Conservation (phyloP, 2,113 vertebrate genomes). For the Gambusia holbrooki region DNA sequence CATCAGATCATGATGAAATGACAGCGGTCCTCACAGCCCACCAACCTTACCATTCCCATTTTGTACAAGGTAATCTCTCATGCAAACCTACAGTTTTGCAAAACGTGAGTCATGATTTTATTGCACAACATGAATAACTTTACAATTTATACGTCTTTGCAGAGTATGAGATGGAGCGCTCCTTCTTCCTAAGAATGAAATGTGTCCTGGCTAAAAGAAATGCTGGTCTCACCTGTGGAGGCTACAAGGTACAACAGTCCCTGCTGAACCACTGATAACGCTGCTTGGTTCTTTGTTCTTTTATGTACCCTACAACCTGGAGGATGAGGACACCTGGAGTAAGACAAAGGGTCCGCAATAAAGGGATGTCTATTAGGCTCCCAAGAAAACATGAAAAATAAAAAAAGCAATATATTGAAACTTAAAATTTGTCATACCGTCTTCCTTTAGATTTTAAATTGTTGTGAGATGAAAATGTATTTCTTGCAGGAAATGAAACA, state of each 20-base stretch:
- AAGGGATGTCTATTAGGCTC: no score
- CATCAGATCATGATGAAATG: slow-evolving; percentile 98
- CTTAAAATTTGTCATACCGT: no score
- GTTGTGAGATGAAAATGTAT: no score
- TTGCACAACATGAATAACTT: not conserved
- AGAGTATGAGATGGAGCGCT: slow-evolving; percentile 98
- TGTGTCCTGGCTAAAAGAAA: slow-evolving; percentile 97
- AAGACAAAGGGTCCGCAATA: no score
- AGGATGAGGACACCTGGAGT: no score
- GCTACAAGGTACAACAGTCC: slow-evolving; percentile 86
- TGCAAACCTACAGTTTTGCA: no score
- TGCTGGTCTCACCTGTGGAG: slow-evolving; percentile 94
- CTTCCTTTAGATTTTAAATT: no score
- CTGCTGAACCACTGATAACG: not conserved
- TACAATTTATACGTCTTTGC: slow-evolving; percentile 4
- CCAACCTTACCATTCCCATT: slow-evolving; percentile 96
- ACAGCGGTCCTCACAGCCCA: slow-evolving; percentile 96
- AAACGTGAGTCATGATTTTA: not conserved
- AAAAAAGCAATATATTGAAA: no score
- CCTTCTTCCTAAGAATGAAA: slow-evolving; percentile 98
- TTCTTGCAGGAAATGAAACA: no score
- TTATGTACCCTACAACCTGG: not conserved
- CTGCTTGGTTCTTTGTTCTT: not conserved
- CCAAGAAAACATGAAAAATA: no score
- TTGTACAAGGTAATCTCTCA: slow-evolving; percentile 88